Percentiles rank a stretch among this genome's conserved stretches.
Conservation (phyloP, 1,140 invertebrate genomes). For the Bombus balteatus region DNA sequence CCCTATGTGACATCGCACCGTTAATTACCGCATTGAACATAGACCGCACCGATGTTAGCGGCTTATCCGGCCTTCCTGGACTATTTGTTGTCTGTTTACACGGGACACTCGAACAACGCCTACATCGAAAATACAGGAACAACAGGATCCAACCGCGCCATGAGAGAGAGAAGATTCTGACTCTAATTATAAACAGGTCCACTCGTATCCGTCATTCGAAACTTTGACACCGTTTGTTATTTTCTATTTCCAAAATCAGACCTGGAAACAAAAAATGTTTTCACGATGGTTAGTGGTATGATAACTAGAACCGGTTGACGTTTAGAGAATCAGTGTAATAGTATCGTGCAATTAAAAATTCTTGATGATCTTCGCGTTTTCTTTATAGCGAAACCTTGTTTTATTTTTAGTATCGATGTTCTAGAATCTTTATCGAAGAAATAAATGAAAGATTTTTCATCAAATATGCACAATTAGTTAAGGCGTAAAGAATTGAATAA, state of each 20-base stretch:
- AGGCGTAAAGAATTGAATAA: too few species aligned
- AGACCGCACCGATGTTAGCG: conserved; percentile 55
- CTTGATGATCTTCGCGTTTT: background rate
- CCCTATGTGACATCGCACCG: conserved; percentile 62
- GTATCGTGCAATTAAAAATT: background rate
- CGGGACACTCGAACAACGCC: conserved; percentile 19
- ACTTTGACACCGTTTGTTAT: background rate
- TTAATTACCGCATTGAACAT: conserved; percentile 70
- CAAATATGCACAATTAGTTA: too few species aligned
- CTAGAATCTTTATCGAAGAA: background rate
- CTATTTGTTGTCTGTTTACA: conserved; percentile 55
- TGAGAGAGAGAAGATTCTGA: background rate
- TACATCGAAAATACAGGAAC: conserved; percentile 6
- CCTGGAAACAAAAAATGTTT: background rate
- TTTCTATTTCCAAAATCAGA: background rate
- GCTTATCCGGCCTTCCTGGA: conserved; percentile 55
- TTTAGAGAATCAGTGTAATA: too few species aligned
- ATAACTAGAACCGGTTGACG: too few species aligned
- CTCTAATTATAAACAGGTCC: background rate
- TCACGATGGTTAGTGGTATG: too few species aligned
- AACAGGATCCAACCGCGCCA: background rate
- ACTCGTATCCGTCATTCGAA: background rate
- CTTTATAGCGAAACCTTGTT: background rate
- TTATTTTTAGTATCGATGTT: background rate
- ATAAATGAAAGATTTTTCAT: background rate